A percentile compares a stretch with the other conserved stretches of the same genome.
Conservation (phyloP, 2,113 vertebrate species). For the Antennarius striatus region DNA sequence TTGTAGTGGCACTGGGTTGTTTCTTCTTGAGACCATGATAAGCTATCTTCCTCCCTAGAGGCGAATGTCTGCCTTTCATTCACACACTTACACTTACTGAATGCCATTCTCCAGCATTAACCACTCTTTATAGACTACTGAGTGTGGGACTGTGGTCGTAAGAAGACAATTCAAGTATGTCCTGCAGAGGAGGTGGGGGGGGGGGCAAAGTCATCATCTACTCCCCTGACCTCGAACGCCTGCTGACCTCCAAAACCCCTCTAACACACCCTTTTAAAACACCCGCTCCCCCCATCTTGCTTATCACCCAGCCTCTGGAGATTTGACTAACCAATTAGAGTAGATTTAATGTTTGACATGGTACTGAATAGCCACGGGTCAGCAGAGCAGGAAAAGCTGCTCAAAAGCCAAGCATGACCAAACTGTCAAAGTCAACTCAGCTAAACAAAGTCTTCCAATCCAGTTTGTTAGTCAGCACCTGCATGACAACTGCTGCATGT, state of each 20-base stretch:
- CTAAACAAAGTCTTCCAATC: slow-evolving; percentile 15
- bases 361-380: slow-evolving; percentile 59
- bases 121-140: slow-evolving; percentile 42
- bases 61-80: slow-evolving; percentile 8
- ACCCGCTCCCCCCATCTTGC: slow-evolving; percentile 47
- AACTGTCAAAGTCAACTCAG: slow-evolving; percentile 27
- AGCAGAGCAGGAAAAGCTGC: slow-evolving; percentile 19
- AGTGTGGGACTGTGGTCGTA: slow-evolving; percentile 5
- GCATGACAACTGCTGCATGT: not conserved
- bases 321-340: slow-evolving; percentile 60
- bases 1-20: slow-evolving; percentile 38
- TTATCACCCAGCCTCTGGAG: slow-evolving; percentile 53
- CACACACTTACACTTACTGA: slow-evolving; percentile 39
- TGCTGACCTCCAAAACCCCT: slow-evolving; percentile 51
- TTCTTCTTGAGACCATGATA: slow-evolving; percentile 24
- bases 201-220: slow-evolving; percentile 32
- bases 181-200: slow-evolving; percentile 27
- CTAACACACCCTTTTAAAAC: slow-evolving; percentile 42
- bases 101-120: slow-evolving; percentile 38
- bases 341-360: slow-evolving; percentile 67
- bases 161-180: slow-evolving; percentile 30
- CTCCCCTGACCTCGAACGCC: slow-evolving; percentile 59
- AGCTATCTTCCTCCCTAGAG: slow-evolving; percentile 16
- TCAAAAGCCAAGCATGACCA: slow-evolving; percentile 17
- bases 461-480: slow-evolving; percentile 15